Base-by-base conservation (phyloP, 53 echinoderm and acorn worm genomes). In the Hippasteria phrygiana region DNA sequence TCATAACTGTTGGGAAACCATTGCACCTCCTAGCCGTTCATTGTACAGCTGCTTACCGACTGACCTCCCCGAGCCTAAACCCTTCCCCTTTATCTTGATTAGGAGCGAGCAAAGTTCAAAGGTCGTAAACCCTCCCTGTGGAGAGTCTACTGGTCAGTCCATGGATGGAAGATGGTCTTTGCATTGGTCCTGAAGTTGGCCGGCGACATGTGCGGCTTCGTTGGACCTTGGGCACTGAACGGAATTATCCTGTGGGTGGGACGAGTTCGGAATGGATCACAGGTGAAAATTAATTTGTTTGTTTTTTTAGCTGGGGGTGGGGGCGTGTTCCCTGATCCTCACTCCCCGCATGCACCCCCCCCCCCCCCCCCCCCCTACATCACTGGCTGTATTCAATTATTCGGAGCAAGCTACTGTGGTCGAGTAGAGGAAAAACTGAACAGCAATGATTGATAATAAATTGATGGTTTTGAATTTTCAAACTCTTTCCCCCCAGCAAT, bases 161-260 rank as follows among this genome's bases (percentile, higher is more conserved):
- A 94, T 46, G 90, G 88, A 28, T 53, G 45, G 16, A 71, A 62
- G 28, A 67, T 90, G 91, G 35, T 88, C 20, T 65, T 71, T 51
- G 91, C 88, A 12, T 63, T 87, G 46, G 16, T 94, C 51, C 46
- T 90, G 47, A 93, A 88, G 48, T 45, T 90, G 1, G 17, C 40
- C 26, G 87, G 90, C 4, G 93, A 93, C 32, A 75, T 87, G 65
- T 79, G 74, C 5, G 73, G 59, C 74, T 93, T 55, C 50, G 90
- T 90, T 5, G 93, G 90, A 8, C 93, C 93, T 39, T 18, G 90
- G 36, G 90, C 90, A 12, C 79, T 93, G 24, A 81, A 87, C n/a
- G 87, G 64, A 9, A 94, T 94, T 48, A 90, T 94, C 34, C 2
- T 66, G 17, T 91, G 76, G 86, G 87, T 91, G 11, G 65, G 81